Conservation (phyloP, 2,888 invertebrate species). For the Heterodera filipjevi region DNA sequence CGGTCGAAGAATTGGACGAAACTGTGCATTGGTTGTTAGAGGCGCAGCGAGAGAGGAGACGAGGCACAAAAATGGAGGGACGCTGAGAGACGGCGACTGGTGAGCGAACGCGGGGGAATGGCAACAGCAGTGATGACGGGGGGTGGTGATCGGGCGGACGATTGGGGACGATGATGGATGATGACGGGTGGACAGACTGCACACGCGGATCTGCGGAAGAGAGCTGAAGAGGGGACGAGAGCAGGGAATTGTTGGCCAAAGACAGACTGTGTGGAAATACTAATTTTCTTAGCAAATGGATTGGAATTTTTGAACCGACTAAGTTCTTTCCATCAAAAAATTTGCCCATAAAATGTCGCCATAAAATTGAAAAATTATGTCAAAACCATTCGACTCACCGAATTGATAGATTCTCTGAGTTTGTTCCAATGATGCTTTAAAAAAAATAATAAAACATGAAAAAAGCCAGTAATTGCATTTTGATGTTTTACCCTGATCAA, state of each 20-base stretch:
- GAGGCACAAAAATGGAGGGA: neutral
- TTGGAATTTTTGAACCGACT: no score
- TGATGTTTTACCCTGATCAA: neutral
- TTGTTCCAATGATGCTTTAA: constrained; percentile 15
- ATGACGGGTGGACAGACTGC: neutral
- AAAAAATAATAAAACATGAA: neutral
- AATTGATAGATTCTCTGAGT: neutral
- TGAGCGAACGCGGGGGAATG: neutral
- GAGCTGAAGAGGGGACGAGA: neutral
- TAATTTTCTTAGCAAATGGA: no score
- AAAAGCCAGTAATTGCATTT: neutral
- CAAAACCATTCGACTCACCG: neutral
- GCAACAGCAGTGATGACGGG: neutral
- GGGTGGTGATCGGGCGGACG: neutral
- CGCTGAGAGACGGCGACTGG: neutral
- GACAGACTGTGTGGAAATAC: no score
- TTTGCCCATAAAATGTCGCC: neutral
- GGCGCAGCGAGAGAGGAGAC: neutral
- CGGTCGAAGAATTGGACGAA: neutral
- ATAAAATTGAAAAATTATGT: neutral
- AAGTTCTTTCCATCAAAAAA: no score
- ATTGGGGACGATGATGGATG: neutral
- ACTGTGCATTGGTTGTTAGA: constrained; percentile 1
- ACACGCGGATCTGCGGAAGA: neutral
- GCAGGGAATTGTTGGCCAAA: neutral